These are phyloP conservation scores for Lepidostoma basale DNA, from an alignment of 1,140 invertebrate species.

Conservation along the genomic window DNA sequence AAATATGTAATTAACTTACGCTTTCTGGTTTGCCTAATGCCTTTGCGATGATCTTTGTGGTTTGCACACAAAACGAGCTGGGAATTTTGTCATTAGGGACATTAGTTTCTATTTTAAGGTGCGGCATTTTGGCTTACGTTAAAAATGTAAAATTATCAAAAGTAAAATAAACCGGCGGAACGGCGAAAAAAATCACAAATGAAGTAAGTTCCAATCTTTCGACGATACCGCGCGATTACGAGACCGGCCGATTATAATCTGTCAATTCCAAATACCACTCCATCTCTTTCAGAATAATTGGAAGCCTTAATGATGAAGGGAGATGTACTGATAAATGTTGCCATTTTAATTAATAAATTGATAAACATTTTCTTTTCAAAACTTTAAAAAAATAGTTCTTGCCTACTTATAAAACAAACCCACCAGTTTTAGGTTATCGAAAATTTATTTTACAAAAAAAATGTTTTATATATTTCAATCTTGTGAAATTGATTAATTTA, in stretches of 20 bases:
- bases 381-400: no score
- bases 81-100: constrained; percentile 64
- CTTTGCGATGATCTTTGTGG: constrained; percentile 63
- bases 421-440: no score
- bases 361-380: no score
- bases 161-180: not conserved
- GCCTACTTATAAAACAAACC: no score
- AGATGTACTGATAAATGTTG: no score
- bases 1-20: constrained; percentile 61
- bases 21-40: constrained; percentile 67
- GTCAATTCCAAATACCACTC: not conserved
- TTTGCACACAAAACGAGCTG: constrained; percentile 60
- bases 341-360: no score
- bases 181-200: not conserved
- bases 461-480: no score
- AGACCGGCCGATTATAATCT: not conserved
- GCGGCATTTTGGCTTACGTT: constrained; percentile 61
- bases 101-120: constrained; percentile 69
- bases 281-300: not conserved
- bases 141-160: not conserved
- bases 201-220: not conserved
- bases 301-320: not conserved
- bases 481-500: no score
- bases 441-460: no score
- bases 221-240: not conserved